Base-by-base conservation (phyloP, 2,797 vertebrate genomes). In the Paramormyrops hopkinsi region DNA sequence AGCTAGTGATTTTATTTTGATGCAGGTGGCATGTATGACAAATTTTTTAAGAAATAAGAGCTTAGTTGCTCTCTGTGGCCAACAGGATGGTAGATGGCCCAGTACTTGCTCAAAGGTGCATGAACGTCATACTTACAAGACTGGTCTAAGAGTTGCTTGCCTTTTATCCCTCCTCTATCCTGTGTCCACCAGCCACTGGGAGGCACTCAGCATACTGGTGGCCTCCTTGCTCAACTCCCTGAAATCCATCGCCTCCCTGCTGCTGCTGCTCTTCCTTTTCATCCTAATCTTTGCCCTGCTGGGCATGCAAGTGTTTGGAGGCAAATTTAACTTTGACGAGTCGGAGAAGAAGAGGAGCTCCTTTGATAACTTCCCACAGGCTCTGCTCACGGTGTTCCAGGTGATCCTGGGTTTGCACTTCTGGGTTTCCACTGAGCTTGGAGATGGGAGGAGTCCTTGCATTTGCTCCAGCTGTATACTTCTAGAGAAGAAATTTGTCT, bases 261-360 rank as follows among this genome's bases (percentile, higher is more conserved):
- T 99, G 95, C 96, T 99, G 91, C 96, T 99, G 93, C 98, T 99
- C 93, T 99, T 99, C 95, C 98, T 99, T 95, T 99, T 99, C 97
- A 99, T 99, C 94, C 99, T 99, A 93, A 99, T 99, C 94, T 99
- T 99, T 95, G 98, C 98, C 89, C 94, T 99, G 94, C 97, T 99
- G 37, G 98, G 98, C 93, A 99, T 99, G 98, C 98, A 99, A 95
- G 97, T 99, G 82, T 99, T 99, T 79, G 98, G 98, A 9, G 98
- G 98, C 88, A 99, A 99, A 95, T 99, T 99, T 94, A 99, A 99
- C 95, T 99, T 99, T 88, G 98, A 99, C 46, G 98, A 99, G 95
- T 98, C 97, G 0, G 97, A 98, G 90, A 99, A 98, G 92, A 99
- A 99, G 95, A 94, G 98, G 93, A 99, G 98, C 96, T 99, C 98